Evolutionary conservation across 2,888 invertebrate genomes (phyloP).

Genomic region (Andricus curvator): DNA sequence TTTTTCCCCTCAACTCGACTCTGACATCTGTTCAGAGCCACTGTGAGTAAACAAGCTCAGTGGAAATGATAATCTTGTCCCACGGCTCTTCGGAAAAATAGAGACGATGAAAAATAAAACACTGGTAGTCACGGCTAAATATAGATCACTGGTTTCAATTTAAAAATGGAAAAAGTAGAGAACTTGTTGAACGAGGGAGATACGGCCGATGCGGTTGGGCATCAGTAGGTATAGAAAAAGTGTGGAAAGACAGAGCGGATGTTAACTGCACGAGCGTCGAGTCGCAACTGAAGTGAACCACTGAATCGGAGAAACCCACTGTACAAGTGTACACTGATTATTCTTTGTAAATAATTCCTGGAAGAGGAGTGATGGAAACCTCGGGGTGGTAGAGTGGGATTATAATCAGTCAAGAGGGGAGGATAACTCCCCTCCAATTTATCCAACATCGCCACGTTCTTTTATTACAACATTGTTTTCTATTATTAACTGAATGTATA

Average conservation of each 20-base stretch:
- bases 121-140: slow-evolving; percentile 59
- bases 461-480: too few relatives aligned
- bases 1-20: neutral
- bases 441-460: neutral
- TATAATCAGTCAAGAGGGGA: slow-evolving; percentile 6
- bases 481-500: too few relatives aligned
- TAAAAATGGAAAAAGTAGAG: slow-evolving; percentile 5
- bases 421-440: neutral
- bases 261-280: slow-evolving; percentile 48
- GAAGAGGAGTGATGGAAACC: slow-evolving; percentile 47
- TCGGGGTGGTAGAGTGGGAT: neutral
- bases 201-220: neutral
- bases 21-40: slow-evolving; percentile 10
- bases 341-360: slow-evolving; percentile 59
- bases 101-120: slow-evolving; percentile 4
- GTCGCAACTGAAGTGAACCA: slow-evolving; percentile 53
- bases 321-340: slow-evolving; percentile 50
- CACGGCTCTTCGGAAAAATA: slow-evolving; percentile 17
- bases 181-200: slow-evolving; percentile 24
- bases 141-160: slow-evolving; percentile 53
- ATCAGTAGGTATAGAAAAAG: neutral
- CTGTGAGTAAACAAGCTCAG: slow-evolving; percentile 10
- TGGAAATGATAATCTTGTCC: slow-evolving; percentile 30
- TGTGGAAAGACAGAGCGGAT: neutral
- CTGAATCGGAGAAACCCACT: slow-evolving; percentile 42